Evolutionary conservation across 2,888 invertebrate species (phyloP).

Genomic region (Standfussiana lucernea): DNA sequence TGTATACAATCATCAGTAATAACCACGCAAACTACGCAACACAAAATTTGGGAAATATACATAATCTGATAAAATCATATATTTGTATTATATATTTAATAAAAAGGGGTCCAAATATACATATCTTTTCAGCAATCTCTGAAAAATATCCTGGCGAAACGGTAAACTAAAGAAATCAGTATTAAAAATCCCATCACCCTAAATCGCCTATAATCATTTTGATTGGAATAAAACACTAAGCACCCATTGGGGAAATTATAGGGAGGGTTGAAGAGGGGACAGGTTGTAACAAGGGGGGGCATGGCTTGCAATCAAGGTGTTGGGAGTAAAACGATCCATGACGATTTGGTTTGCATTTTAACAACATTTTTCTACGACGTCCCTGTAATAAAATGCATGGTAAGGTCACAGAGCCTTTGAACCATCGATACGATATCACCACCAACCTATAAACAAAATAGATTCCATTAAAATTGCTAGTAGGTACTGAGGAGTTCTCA

Average conservation of each 20-base stretch:
- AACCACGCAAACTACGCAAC: no score
- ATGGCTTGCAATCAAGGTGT: conserved; percentile 59
- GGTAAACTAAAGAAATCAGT: conserved; percentile 37
- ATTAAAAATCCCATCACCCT: conserved; percentile 49
- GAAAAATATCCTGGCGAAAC: conserved; percentile 18
- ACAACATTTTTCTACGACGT: conserved; percentile 28
- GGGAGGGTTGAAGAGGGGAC: conserved; percentile 32
- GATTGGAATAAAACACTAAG: conserved; percentile 58
- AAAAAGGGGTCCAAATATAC: background rate
- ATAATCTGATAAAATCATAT: no score
- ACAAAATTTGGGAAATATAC: no score
- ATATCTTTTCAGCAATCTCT: background rate
- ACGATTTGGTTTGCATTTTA: conserved; percentile 59
- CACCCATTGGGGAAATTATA: conserved; percentile 65
- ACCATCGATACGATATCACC: background rate
- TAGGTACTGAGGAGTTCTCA: background rate
- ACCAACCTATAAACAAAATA: background rate
- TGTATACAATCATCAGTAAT: no score
- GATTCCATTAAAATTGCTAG: background rate
- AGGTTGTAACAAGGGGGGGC: conserved; percentile 32
- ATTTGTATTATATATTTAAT: no score
- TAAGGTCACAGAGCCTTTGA: background rate
- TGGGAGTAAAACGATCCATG: conserved; percentile 50
- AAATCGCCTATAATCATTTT: conserved; percentile 63
- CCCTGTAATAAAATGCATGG: conserved; percentile 19